These are phyloP conservation scores for Lanius ludovicianus DNA, from an alignment of 2,113 vertebrate species.

Conservation along the genomic window DNA sequence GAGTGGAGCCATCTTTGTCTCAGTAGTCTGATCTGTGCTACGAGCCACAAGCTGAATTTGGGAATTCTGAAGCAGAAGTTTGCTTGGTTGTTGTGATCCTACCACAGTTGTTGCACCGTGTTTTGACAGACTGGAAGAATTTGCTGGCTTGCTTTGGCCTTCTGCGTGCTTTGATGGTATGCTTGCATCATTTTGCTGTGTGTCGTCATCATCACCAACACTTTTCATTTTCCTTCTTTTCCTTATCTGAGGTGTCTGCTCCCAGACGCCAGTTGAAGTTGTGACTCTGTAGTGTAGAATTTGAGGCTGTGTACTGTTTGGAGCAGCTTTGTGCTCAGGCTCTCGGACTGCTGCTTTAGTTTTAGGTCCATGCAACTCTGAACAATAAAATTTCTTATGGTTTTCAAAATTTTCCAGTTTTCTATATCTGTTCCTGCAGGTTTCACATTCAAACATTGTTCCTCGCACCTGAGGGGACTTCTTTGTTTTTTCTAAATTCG, in stretches of 20 bases:
- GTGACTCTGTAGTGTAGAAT: slow-evolving; percentile 81
- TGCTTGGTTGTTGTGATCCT: slow-evolving; percentile 73
- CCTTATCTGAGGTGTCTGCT: slow-evolving; percentile 89
- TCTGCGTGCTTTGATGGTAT: slow-evolving; percentile 78
- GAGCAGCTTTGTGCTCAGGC: slow-evolving; percentile 80
- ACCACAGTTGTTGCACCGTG: slow-evolving; percentile 41
- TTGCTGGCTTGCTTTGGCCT: slow-evolving; percentile 66
- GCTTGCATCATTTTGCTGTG: slow-evolving; percentile 82
- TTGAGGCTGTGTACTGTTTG: slow-evolving; percentile 73
- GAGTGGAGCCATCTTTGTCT: slow-evolving; percentile 77
- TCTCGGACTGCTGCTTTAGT: slow-evolving; percentile 85
- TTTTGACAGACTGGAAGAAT: slow-evolving; percentile 58
- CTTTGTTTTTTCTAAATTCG: slow-evolving; percentile 82
- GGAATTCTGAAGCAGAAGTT: slow-evolving; percentile 72
- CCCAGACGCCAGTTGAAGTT: slow-evolving; percentile 75
- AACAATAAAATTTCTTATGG: slow-evolving; percentile 98
- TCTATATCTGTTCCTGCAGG: slow-evolving; percentile 93
- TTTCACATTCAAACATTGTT: slow-evolving; percentile 98
- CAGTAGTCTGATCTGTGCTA: slow-evolving; percentile 67
- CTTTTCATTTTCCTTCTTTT: slow-evolving; percentile 99
- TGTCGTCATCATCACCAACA: slow-evolving; percentile 94
- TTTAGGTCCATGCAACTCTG: slow-evolving; percentile 96
- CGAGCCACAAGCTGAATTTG: slow-evolving; percentile 82
- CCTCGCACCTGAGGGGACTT: slow-evolving; percentile 90
- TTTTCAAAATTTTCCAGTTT: slow-evolving; percentile 98